Percentiles rank a stretch among this genome's conserved stretches.
phyloP scores from a whole-genome alignment of 2,113 vertebrate genomes.

The Tachysurus fulvidraco region DNA sequence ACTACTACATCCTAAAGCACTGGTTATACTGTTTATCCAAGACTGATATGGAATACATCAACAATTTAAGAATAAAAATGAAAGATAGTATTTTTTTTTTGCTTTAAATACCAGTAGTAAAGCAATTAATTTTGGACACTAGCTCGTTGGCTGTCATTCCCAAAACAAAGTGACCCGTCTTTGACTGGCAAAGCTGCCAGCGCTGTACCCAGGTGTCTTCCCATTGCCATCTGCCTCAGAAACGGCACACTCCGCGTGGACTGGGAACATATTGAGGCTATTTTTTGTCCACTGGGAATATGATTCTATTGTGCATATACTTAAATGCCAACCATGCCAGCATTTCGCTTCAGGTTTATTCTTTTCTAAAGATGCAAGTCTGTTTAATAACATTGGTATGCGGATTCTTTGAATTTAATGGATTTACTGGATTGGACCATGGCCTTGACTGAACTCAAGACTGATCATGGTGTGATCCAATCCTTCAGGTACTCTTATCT shows the following conservation, averaged over 20 bases:
- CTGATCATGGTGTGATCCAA: background rate
- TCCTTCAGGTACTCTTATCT: background rate
- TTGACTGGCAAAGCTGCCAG: background rate
- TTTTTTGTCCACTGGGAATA: slow-evolving; percentile 14
- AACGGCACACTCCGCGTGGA: slow-evolving; percentile 1
- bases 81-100: background rate
- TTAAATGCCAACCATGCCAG: slow-evolving; percentile 1
- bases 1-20: too few species aligned
- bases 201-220: slow-evolving; percentile 22
- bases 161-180: background rate
- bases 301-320: slow-evolving; percentile 3
- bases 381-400: background rate
- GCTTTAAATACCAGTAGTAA: background rate
- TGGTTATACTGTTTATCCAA: background rate
- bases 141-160: background rate
- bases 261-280: slow-evolving; percentile 24
- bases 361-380: background rate
- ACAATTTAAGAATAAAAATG: background rate
- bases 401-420: background rate
- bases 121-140: background rate
- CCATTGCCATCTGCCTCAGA: slow-evolving; percentile 12
- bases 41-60: background rate
- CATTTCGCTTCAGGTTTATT: background rate
- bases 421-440: background rate
- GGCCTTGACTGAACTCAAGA: background rate